A percentile compares a stretch with the other conserved stretches of the same genome.
These are phyloP conservation scores for Tenodera sinensis DNA, from an alignment of 2,888 invertebrate species.

Conservation along the genomic window DNA sequence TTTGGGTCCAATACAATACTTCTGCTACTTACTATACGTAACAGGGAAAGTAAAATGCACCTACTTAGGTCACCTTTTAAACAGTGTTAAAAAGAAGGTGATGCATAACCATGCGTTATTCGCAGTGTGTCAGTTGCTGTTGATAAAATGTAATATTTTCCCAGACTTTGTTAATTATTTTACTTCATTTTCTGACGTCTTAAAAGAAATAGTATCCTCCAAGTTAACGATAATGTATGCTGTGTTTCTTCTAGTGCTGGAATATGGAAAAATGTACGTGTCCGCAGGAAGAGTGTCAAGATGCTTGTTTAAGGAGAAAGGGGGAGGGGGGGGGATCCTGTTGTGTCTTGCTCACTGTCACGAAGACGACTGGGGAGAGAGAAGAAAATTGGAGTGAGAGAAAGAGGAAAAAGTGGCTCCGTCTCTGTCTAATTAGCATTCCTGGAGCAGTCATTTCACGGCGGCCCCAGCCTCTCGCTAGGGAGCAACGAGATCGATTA, in stretches of 20 bases:
- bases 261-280: background rate
- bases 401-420: conserved; percentile 8
- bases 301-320: background rate
- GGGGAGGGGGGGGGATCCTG: background rate
- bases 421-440: conserved; percentile 44
- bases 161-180: no score
- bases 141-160: no score
- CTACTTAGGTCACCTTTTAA: no score
- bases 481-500: conserved; percentile 22
- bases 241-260: background rate
- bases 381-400: background rate
- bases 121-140: no score
- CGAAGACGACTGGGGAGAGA: conserved; percentile 10
- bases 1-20: no score
- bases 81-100: no score
- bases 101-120: no score
- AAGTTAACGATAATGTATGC: no score
- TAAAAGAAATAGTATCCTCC: no score
- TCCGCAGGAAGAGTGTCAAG: background rate
- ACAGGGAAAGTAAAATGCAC: no score
- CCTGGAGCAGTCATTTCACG: conserved; percentile 40
- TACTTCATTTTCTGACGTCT: no score
- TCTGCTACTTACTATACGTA: no score
- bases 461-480: background rate
- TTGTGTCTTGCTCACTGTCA: background rate